Base-by-base conservation (phyloP, 2,797 vertebrate genomes). In the Eutrigla gurnardus region DNA sequence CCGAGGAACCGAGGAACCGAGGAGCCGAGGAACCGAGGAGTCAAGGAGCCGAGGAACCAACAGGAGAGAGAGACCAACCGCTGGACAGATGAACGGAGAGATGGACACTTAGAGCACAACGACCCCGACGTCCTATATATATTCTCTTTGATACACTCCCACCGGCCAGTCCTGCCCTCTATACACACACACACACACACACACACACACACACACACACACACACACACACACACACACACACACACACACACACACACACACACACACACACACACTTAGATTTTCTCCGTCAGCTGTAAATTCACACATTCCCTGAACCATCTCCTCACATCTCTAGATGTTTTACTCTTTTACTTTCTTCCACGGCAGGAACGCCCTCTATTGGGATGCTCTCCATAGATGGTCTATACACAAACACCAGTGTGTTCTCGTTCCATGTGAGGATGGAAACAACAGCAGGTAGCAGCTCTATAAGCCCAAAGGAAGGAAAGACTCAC, bases 101-200 rank as follows among this genome's bases (percentile, higher is more conserved):
- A 60, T 33, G 39, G 60, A 65, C 4, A 17, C 59, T 68, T 53
- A 57, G 53, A 75, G 73, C 17, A 70, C 40, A 37, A 65, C 59
- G 8, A 66, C 59, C 61, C 47, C 14, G 1, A 45, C 42, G 71
- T 68, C 89, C 92, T 94, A 89, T 93, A 94, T 94, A 6, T 74
- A 50, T 72, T 77, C 43, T 58, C 61, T 70, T 10, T 73, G 45
- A 87, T 63, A 69, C 89, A 86, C 88, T 85, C 85, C 88, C 90
- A 77, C 83, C 11, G 64, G 55, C 43, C 69, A 17, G 86, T 75
- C 89, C 90, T 75, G 80, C 92, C 90, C 88, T 89, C 90, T 80
- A 13, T 69, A 67, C 66, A 77, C 78, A 83, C 64, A 75, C 65
- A 70, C 43, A 1, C 70, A 70, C 68, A 80, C 79, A 86, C 65